Conservation (phyloP, 2,888 invertebrate genomes). For the Antheraea assamensis region DNA sequence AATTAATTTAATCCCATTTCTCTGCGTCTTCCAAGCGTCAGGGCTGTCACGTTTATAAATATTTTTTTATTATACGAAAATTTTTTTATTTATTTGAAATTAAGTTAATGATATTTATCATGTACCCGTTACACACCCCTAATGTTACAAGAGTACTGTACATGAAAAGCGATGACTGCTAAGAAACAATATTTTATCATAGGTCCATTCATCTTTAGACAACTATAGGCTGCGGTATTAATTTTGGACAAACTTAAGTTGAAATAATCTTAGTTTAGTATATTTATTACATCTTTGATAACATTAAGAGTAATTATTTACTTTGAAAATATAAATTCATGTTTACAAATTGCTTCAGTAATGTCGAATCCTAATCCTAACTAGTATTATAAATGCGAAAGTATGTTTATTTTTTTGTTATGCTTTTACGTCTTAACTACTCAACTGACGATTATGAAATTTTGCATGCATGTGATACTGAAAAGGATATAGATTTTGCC, state of each 20-base stretch:
- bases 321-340: neutral
- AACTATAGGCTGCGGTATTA: neutral
- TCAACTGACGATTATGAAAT: too few relatives aligned
- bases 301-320: neutral
- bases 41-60: conserved; percentile 53
- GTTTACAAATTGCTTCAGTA: neutral
- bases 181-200: too few relatives aligned
- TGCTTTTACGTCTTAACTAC: too few relatives aligned
- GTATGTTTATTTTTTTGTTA: too few relatives aligned
- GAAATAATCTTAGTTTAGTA: neutral
- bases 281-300: too few relatives aligned
- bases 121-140: too few relatives aligned
- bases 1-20: conserved; percentile 83
- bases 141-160: too few relatives aligned
- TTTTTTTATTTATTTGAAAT: neutral
- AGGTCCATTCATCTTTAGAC: neutral
- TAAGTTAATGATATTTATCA: neutral
- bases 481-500: too few relatives aligned
- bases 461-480: too few relatives aligned
- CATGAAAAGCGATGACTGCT: too few relatives aligned
- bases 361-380: too few relatives aligned
- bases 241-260: neutral
- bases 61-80: conserved; percentile 17
- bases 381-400: too few relatives aligned
- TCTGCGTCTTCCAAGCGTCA: conserved; percentile 76